phyloP scores from a whole-genome alignment of 2,888 invertebrate genomes.

The Anodontia alba region DNA sequence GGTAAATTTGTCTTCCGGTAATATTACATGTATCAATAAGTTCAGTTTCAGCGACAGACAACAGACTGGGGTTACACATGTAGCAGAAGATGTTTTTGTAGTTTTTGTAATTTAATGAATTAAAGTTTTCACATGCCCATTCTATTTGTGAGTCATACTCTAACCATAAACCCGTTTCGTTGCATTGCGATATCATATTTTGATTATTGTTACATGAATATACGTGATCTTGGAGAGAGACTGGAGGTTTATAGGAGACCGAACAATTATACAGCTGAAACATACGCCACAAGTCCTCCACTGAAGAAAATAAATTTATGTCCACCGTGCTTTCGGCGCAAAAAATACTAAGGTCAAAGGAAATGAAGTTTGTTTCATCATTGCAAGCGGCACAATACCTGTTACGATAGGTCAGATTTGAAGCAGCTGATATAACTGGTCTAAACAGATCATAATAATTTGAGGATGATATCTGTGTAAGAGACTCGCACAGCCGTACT shows the following conservation, averaged over 20 bases:
- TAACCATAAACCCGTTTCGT: background rate
- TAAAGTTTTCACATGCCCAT: conserved; percentile 9
- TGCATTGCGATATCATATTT: background rate
- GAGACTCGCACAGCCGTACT: background rate
- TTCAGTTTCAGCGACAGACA: background rate
- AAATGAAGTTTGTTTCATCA: background rate
- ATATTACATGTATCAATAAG: background rate
- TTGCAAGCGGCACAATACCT: background rate
- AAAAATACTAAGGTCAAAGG: background rate
- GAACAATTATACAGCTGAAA: background rate
- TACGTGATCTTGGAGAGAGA: background rate
- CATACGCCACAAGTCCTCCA: background rate
- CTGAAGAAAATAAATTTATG: background rate
- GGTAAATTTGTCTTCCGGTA: background rate
- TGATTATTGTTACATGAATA: background rate
- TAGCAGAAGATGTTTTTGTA: conserved; percentile 31
- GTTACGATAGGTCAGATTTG: background rate
- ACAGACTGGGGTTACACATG: conserved; percentile 27
- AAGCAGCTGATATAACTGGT: background rate
- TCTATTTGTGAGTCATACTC: background rate
- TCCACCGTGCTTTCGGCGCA: background rate
- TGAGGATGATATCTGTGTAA: background rate
- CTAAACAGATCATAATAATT: background rate
- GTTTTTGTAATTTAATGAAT: background rate
- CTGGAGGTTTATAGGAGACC: background rate